phyloP scores from a whole-genome alignment of 2,113 vertebrate species.

The Xenopus laevis region DNA sequence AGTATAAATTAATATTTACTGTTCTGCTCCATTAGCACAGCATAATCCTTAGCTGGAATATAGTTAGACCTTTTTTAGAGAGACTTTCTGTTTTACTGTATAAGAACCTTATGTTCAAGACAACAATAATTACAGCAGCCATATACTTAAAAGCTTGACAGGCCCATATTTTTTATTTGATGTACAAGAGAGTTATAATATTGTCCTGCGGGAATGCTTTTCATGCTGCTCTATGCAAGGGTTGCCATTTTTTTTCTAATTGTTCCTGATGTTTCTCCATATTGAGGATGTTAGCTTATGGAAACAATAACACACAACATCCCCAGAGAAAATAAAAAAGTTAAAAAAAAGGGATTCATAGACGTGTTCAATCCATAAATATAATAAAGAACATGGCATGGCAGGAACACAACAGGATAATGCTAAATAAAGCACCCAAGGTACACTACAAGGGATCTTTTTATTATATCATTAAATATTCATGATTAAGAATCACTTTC shows the following conservation, averaged over 20 bases:
- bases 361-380: constrained; percentile 7
- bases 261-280: constrained; percentile 13
- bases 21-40: constrained; percentile 25
- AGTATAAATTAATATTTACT: constrained; percentile 28
- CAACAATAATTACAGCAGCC: constrained; percentile 21
- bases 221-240: background rate
- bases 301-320: constrained; percentile 11
- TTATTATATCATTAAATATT: constrained; percentile 10
- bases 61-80: background rate
- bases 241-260: constrained; percentile 25
- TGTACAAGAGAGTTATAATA: constrained; percentile 2
- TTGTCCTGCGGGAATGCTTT: constrained; percentile 8
- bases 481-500: background rate
- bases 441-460: background rate
- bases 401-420: constrained; percentile 2
- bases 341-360: background rate
- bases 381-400: constrained; percentile 18
- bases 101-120: constrained; percentile 1
- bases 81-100: background rate
- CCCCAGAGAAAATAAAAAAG: background rate
- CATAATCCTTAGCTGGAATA: background rate
- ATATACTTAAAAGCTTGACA: constrained; percentile 7
- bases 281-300: constrained; percentile 5
- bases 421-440: constrained; percentile 12
- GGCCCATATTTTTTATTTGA: constrained; percentile 3